Evolutionary conservation across 2,113 vertebrate genomes (phyloP).

Genomic region (Apodemus sylvaticus): DNA sequence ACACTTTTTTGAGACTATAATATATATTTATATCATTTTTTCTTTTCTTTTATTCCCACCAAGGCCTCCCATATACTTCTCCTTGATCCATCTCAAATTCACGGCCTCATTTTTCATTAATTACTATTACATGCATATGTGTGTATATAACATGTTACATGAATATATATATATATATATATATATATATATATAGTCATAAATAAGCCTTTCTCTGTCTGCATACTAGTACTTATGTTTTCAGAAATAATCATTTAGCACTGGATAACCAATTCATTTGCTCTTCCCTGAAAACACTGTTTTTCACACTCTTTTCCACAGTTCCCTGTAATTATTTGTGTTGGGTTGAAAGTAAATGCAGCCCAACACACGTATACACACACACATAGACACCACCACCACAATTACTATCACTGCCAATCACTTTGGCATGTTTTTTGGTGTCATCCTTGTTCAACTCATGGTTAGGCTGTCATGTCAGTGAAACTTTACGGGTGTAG

Average conservation of each 20-base stretch:
- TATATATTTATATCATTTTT: background rate
- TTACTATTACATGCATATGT: background rate
- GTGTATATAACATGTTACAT: too few species aligned
- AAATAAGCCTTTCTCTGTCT: background rate
- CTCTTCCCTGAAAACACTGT: background rate
- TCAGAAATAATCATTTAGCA: background rate
- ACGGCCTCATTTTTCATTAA: background rate
- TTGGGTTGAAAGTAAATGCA: background rate
- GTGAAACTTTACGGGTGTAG: background rate
- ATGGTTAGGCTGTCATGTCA: background rate
- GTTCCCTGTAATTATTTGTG: background rate
- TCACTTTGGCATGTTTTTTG: background rate
- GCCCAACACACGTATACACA: background rate
- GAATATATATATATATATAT: too few species aligned
- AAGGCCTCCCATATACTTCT: background rate
- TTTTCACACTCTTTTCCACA: background rate
- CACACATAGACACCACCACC: background rate
- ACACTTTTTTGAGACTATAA: background rate
- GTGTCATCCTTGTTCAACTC: background rate
- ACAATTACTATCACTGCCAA: background rate
- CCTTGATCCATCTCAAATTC: background rate
- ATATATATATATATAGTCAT: background rate
- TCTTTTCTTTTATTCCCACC: background rate
- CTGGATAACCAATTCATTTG: background rate
- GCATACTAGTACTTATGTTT: background rate